Base-by-base conservation (phyloP, 37 sponge, comb jelly and placozoan genomes). In the Eunapius fragilis region DNA sequence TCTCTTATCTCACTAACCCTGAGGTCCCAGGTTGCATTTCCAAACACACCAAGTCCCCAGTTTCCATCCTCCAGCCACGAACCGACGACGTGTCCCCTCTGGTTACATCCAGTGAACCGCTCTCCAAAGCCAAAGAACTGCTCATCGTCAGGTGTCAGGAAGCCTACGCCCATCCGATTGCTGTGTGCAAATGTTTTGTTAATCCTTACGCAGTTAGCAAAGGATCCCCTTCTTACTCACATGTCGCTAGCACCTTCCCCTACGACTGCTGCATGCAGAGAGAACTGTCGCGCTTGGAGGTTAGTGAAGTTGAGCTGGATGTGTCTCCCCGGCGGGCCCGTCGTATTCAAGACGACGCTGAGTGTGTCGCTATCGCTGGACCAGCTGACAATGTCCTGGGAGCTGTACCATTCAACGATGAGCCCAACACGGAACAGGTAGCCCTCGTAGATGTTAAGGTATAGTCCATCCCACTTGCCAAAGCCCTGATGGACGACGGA, bases 121-220 rank as follows among this genome's bases (percentile, higher is more conserved):
- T 89, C 90, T 10, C 90, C 90, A 84, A 89, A 89, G 22, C 90
- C 90, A 84, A 72, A 89, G 70, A 89, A 89, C 45, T 82, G 77
- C 67, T 89, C 90, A 6, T 89, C 81, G 4, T 84, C 72, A 67
- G 84, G 85, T 25, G 85, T 89, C 14, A 24, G 13, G 37, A 89
- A 89, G 7, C 85, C 90, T 28, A 89, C 84, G 35, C 45, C 67
- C 26, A 89, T 74, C 24, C 90, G 77, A 79, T 89, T 89, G 67
- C 84, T 84, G 37, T 0, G n/a, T 49, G 34, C 78, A 72, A 74
- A n/a, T n/a, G n/a, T n/a, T n/a, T n/a, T n/a, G n/a, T n/a, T n/a
- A n/a, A n/a, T n/a, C n/a, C n/a, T 72, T 32, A 38, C 26, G 38
- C 4, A 33, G 25, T 26, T 76, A 3, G 7, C 31, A n/a, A n/a